Base-by-base conservation (phyloP, 2,888 invertebrate genomes). In the Drosophila seclusa region DNA sequence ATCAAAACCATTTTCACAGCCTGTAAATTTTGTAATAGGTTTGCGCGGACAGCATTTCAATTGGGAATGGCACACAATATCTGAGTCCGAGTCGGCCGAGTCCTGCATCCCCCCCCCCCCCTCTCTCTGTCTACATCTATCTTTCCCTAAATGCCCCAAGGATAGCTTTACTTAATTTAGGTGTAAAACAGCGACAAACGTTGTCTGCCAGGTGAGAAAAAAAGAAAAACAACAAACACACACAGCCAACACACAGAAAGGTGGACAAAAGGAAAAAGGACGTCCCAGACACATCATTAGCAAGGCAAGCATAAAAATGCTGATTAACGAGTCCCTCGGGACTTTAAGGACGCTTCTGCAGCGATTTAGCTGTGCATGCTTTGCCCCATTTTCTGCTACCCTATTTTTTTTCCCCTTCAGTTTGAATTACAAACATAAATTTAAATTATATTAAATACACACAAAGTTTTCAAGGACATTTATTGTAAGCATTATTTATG, bases 251-350 rank as follows among this genome's bases (percentile, higher is more conserved):
- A 45, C 24, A 45, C 16, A 50, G 13, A 50, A 36, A 65, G 54
- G 68, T 53, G 67, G 36, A 53, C 48, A 54, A 34, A 52, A 55
- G 73, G 29, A 72, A 59, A 78, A 55, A 45, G 18, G 45, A 45
- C 21, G 34, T 32, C 49, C 64, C 36, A 52, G 77, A 64, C 82
- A 80, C 82, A 87, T 87, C 87, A 87, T 87, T 90, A 87, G 90
- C 77, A 71, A 82, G 85, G 85, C 76, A 82, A 84, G 87, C 89
- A 89, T 87, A 89, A 90, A 87, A 87, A 89, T 80, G 89, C 85
- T 89, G 87, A 87, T 87, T 90, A 90, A 87, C 87, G 87, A 90
- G 82, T 87, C 90, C 85, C 82, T 61, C 38, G 85, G 73, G 87
- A 58, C 60, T 68, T 61, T 60, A 70, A 63, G 65, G 62, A 60